These are phyloP conservation scores for Acipenser oxyrinchus DNA, from an alignment of 2,797 vertebrate species.

Conservation along the genomic window DNA sequence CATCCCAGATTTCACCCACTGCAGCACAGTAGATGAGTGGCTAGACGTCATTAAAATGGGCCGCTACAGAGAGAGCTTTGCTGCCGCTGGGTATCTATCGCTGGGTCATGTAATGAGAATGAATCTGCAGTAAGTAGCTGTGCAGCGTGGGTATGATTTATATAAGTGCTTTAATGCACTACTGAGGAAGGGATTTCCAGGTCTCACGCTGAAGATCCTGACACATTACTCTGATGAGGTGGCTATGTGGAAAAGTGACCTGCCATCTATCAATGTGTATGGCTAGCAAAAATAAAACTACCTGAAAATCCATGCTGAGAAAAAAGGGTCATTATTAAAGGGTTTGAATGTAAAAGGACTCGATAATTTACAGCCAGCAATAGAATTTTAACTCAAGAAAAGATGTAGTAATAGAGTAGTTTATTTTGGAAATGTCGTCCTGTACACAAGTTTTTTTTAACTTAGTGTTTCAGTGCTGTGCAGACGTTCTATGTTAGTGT, in stretches of 20 bases:
- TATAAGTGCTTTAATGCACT: background rate
- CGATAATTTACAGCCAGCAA: too few relatives aligned
- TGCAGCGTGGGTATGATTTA: background rate
- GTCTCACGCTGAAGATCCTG: background rate
- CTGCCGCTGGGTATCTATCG: constrained; percentile 81
- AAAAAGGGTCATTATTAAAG: background rate
- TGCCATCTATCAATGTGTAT: background rate
- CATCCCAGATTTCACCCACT: constrained; percentile 74
- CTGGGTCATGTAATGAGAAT: constrained; percentile 84
- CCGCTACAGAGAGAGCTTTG: constrained; percentile 90
- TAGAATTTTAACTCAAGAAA: too few relatives aligned
- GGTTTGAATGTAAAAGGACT: too few relatives aligned
- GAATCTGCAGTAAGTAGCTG: constrained; percentile 78
- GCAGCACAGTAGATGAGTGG: constrained; percentile 87
- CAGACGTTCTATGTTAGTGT: too few relatives aligned
- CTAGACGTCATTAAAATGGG: constrained; percentile 92
- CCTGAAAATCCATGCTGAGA: background rate
- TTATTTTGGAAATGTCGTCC: too few relatives aligned
- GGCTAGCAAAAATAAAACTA: background rate
- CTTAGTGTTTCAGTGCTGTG: too few relatives aligned
- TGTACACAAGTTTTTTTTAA: too few relatives aligned
- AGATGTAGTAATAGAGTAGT: too few relatives aligned
- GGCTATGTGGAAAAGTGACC: background rate
- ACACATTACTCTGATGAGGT: background rate
- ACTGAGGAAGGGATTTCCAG: background rate